phyloP scores from a whole-genome alignment of 2,113 vertebrate genomes.

The Callospermophilus lateralis region DNA sequence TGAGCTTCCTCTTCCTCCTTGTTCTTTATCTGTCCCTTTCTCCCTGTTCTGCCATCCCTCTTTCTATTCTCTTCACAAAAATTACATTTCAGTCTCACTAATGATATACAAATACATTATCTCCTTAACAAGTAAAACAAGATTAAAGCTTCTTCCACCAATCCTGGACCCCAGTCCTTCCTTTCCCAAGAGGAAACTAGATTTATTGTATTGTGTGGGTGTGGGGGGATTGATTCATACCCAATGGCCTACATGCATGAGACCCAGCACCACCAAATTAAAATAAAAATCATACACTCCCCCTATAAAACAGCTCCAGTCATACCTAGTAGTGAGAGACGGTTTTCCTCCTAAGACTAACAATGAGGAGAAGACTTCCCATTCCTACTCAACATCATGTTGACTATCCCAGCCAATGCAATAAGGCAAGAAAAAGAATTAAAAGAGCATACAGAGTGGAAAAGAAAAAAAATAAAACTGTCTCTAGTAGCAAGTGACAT shows the following conservation, averaged over 20 bases:
- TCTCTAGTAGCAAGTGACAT: not conserved
- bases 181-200: slow-evolving; percentile 21
- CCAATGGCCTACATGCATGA: not conserved
- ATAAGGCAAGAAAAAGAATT: slow-evolving; percentile 59
- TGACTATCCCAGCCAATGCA: not conserved
- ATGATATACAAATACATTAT: not conserved
- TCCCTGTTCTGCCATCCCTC: not conserved
- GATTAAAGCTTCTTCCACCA: not conserved
- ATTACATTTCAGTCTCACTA: not conserved
- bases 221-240: not conserved
- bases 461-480: slow-evolving; percentile 20
- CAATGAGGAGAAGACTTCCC: not conserved
- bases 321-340: not conserved
- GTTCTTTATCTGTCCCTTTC: not conserved
- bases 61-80: not conserved
- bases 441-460: not conserved
- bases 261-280: not conserved
- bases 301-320: not conserved
- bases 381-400: not conserved
- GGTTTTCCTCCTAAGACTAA: not conserved
- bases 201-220: not conserved
- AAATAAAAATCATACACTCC: not conserved
- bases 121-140: slow-evolving; percentile 1
- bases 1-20: not conserved
- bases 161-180: not conserved